Percentiles rank a stretch among this genome's conserved stretches.
phyloP scores from a whole-genome alignment of 2,888 invertebrate genomes.

The Ametastegia equiseti region DNA sequence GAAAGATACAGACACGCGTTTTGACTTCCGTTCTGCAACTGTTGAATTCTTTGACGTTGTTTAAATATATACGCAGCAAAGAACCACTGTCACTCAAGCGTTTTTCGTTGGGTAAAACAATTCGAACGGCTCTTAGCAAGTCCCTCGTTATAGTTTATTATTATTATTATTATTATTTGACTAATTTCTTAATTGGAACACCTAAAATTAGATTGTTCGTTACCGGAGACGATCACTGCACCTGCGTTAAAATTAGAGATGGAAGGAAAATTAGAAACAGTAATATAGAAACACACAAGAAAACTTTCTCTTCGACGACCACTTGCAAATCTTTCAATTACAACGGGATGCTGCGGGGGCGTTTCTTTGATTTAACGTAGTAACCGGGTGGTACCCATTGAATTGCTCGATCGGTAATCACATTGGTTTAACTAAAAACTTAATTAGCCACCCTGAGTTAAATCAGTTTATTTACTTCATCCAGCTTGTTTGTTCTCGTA shows the following conservation, averaged over 20 bases:
- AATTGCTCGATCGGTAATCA: conserved; percentile 28
- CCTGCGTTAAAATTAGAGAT: not conserved
- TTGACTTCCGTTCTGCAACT: conserved; percentile 1
- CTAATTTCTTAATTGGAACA: conserved; percentile 23
- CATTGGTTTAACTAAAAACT: conserved; percentile 43
- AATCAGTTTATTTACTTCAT: conserved; percentile 36
- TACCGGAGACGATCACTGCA: not conserved
- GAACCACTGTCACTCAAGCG: conserved; percentile 40
- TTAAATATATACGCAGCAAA: conserved; percentile 21
- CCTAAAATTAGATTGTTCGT: not conserved
- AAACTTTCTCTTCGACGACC: conserved; percentile 1
- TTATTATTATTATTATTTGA: conserved; percentile 32
- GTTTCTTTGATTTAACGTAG: conserved; percentile 19
- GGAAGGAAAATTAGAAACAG: not conserved
- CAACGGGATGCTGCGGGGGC: not conserved
- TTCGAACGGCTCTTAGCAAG: conserved; percentile 17
- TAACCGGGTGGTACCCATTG: not conserved
- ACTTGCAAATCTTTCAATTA: conserved; percentile 35
- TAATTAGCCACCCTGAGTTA: conserved; percentile 33
- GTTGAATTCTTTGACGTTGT: not conserved
- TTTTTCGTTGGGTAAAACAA: conserved; percentile 5
- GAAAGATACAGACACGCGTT: not conserved
- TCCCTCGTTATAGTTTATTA: conserved; percentile 26
- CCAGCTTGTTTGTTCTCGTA: conserved; percentile 26
- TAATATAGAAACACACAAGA: not conserved